phyloP scores from a whole-genome alignment of 2,888 invertebrate genomes.

The Caenorhabditis zanzibari region DNA sequence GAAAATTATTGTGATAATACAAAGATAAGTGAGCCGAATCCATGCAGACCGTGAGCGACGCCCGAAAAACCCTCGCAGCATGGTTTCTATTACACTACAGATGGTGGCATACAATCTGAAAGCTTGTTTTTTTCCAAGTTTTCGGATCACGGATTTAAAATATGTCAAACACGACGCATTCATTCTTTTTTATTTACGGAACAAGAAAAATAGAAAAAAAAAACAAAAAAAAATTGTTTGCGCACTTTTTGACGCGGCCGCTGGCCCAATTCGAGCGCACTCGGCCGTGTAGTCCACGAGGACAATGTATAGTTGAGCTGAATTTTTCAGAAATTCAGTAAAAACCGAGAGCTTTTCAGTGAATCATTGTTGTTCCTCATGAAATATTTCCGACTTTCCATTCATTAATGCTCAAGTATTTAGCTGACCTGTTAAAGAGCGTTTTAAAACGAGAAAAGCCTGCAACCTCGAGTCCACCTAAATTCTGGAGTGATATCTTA shows the following conservation, averaged over 20 bases:
- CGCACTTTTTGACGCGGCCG: background rate
- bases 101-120: conserved; percentile 32
- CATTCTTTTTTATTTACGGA: background rate
- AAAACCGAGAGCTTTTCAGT: background rate
- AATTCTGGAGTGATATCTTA: conserved; percentile 27
- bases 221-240: conserved; percentile 35
- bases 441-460: background rate
- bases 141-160: background rate
- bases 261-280: conserved; percentile 17
- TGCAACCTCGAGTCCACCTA: background rate
- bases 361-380: background rate
- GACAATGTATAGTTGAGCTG: conserved; percentile 6
- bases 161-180: background rate
- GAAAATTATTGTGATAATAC: conserved; percentile 44
- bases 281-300: conserved; percentile 32
- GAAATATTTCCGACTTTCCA: background rate
- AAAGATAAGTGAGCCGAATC: conserved; percentile 58
- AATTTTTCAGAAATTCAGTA: background rate
- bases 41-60: conserved; percentile 46
- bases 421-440: background rate
- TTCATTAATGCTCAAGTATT: conserved; percentile 22
- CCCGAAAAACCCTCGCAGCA: conserved; percentile 58
- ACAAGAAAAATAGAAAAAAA: conserved; percentile 4
- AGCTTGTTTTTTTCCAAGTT: background rate
- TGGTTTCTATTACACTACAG: background rate